Evolutionary conservation across 2,888 invertebrate species (phyloP), one percentile per base, ranked within the genome.

Genomic region (Atrina japonica): DNA sequence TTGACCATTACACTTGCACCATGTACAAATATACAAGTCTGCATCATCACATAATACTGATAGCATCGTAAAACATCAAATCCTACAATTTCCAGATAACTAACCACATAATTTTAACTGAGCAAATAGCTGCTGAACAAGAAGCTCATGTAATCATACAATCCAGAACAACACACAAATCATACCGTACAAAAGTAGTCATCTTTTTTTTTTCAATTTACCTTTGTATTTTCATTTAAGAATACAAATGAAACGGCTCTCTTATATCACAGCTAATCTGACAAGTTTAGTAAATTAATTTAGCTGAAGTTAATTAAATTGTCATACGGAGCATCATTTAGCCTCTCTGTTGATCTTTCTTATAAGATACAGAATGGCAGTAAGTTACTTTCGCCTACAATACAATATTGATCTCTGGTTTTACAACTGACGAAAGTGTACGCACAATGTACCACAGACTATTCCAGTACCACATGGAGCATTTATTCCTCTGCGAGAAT

Each of bases 261-360:
- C 6, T 52, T 25, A 52, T 27, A 49, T 49, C 49, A 58, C n/a
- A 6, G 25, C 59, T 59, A n/a, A 14, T 59, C 35, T 59, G 59
- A 59, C 59, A 40, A 41, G 14, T 23, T 59, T 16, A 16, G 14
- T n/a, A 59, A 35, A 43, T 59, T 21, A 41, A 21, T 52, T 27
- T 25, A 14, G 23, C 16, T 11, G 25, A n/a, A 52, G 52, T 52
- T 52, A 52, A 52, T 52, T 52, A 52, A 52, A 52, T 52, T 52
- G n/a, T 52, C 52, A 52, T 25, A 52, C 27, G 25, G 11, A 52
- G 25, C 52, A 52, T 52, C 52, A 52, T 52, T 52, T 52, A 52
- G n/a, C 25, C 52, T 27, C 52, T 23, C 21, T 52, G 52, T 23
- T 52, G 52, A 52, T 52, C 52, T 52, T 52, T 52, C 25, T 25